These are phyloP conservation scores for Gallinago media DNA, from an alignment of 2,113 vertebrate species.

Conservation along the genomic window DNA sequence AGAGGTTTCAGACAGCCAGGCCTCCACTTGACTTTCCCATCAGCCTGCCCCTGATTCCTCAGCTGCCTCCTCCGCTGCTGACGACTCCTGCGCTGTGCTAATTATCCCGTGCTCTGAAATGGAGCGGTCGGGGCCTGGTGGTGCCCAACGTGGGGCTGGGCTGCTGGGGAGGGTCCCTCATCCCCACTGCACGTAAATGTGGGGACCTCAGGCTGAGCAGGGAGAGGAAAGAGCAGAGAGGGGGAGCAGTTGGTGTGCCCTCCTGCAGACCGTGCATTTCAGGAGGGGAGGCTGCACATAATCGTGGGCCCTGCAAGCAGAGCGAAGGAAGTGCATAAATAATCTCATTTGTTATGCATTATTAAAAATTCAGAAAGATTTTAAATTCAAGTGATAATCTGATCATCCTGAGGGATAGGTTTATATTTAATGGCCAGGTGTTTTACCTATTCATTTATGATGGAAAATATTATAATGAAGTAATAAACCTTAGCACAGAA, in stretches of 20 bases:
- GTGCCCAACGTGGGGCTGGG: not conserved
- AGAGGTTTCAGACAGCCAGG: slow-evolving; percentile 72
- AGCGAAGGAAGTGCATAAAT: slow-evolving; percentile 69
- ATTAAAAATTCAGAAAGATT: slow-evolving; percentile 77
- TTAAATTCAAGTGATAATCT: slow-evolving; percentile 80
- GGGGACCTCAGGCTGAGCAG: not conserved
- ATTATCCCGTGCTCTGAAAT: slow-evolving; percentile 28
- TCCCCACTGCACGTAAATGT: not conserved
- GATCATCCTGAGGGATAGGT: slow-evolving; percentile 74
- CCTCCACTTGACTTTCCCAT: slow-evolving; percentile 80
- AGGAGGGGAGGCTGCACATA: not conserved
- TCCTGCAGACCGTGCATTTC: not conserved
- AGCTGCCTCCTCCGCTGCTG: slow-evolving; percentile 7
- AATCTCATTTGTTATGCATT: slow-evolving; percentile 74
- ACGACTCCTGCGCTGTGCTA: slow-evolving; percentile 1
- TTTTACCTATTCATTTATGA: slow-evolving; percentile 78
- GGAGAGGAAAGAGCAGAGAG: not conserved
- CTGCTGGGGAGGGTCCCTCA: not conserved
- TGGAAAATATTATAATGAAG: slow-evolving; percentile 78
- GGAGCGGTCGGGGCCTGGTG: not conserved
- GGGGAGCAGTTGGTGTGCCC: rapidly evolving
- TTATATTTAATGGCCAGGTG: slow-evolving; percentile 78
- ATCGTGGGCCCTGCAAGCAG: slow-evolving; percentile 30
- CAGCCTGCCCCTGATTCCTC: slow-evolving; percentile 42
- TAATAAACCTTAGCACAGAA: slow-evolving; percentile 63